Conservation (phyloP, 2,888 invertebrate species). For the Odontomyia ornata region DNA sequence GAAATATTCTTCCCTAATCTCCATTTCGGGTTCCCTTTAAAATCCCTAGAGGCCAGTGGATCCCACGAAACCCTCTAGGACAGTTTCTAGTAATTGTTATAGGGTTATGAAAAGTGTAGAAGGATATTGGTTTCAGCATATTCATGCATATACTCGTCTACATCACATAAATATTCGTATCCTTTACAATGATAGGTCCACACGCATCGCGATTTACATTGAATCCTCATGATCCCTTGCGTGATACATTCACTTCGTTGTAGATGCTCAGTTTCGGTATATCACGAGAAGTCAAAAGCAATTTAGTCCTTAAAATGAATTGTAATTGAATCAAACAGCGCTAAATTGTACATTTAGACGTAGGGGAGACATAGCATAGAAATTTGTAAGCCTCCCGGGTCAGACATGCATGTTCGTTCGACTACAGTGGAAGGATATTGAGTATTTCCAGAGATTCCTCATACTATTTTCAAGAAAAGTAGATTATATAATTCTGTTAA, state of each 20-base stretch:
- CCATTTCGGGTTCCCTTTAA: background rate
- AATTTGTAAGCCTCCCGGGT: slow-evolving; percentile 22
- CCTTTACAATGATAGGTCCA: background rate
- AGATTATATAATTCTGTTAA: no score
- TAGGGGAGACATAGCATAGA: background rate
- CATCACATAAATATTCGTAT: background rate
- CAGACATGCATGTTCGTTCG: background rate
- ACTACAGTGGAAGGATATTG: no score
- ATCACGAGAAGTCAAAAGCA: slow-evolving; percentile 45
- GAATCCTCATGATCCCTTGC: slow-evolving; percentile 11
- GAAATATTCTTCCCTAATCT: background rate
- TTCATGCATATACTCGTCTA: background rate
- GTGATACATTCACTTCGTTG: slow-evolving; percentile 33
- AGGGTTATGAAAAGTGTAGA: slow-evolving; percentile 22
- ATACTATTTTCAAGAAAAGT: background rate
- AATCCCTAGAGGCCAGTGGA: slow-evolving; percentile 22
- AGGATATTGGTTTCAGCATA: background rate
- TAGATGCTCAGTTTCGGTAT: slow-evolving; percentile 32
- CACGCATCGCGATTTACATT: background rate
- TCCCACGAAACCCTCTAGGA: slow-evolving; percentile 13
- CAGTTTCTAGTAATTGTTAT: slow-evolving; percentile 27
- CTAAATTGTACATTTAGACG: slow-evolving; percentile 42
- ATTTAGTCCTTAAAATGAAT: slow-evolving; percentile 45
- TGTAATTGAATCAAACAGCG: slow-evolving; percentile 46
- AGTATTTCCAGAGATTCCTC: background rate